Evolutionary conservation across 2,113 vertebrate species (phyloP), one percentile per base, ranked within the genome.

Genomic region (Catharus bicknelli): DNA sequence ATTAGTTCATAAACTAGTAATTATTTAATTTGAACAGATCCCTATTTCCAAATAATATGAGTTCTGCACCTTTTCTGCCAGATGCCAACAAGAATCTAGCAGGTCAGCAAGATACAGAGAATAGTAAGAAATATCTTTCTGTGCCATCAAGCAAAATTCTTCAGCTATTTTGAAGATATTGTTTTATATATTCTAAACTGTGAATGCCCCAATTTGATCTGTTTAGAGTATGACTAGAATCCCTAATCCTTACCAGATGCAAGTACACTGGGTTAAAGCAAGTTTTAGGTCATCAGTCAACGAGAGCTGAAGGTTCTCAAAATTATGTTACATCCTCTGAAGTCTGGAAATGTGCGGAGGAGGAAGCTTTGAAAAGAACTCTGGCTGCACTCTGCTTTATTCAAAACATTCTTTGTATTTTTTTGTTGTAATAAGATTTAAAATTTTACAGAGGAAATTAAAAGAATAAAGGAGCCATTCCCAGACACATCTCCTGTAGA

Each of bases 391-490:
- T 91, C 58, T 6, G 25, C 68, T 88, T 78, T 69, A 92, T 93
- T 91, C 83, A 74, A 92, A 94, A 92, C 63, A 63, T 32, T 79
- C 66, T 76, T 93, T 68, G 29, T 81, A 73, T 78, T 91, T 75
- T 83, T 70, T 55, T 61, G 43, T 79, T 82, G 59, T 63, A 89
- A 93, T 77, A 95, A 95, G 82, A 76, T 16, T 38, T 64, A 82
- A 87, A 88, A 83, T 90, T 84, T 94, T 85, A 88, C 91, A 90
- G 58, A 95, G 83, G 36, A 86, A 95, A 91, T 91, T 62, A 88
- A 69, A 92, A 85, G 54, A 93, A 82, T 57, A 64, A 95, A 91
- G 51, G 50, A 91, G 59, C 74, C 68, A 68, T 88, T 92, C 74
- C 67, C 45, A 94, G 88, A 79, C 36, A 64, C 9, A 5, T 83